Percentiles rank a stretch among this genome's conserved stretches.
Evolutionary conservation across 2,888 invertebrate species (phyloP).

Genomic region (Drosophila differens): DNA sequence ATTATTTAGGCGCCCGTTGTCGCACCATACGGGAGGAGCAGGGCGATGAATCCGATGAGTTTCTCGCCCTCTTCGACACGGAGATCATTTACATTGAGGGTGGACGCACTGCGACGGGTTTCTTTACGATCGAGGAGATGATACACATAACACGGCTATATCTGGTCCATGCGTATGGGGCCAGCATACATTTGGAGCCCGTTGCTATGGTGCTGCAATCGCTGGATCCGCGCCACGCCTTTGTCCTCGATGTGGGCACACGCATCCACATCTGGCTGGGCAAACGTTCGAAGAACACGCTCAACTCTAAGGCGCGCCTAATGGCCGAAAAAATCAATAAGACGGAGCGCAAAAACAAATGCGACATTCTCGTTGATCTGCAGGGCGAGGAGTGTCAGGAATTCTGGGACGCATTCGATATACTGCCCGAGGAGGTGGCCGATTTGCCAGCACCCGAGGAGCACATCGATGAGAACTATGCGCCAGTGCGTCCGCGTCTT

Average conservation of each 20-base stretch:
- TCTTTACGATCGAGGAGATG: conserved; percentile 97
- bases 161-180: conserved; percentile 94
- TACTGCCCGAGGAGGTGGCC: conserved; percentile 80
- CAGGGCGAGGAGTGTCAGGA: conserved; percentile 93
- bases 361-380: conserved; percentile 93
- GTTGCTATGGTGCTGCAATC: conserved; percentile 90
- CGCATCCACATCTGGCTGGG: conserved; percentile 95
- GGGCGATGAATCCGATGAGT: conserved; percentile 97
- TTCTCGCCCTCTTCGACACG: conserved; percentile 95
- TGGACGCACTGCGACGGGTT: conserved; percentile 97
- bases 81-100: conserved; percentile 98
- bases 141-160: conserved; percentile 94
- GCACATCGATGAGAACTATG: conserved; percentile 80
- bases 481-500: conserved; percentile 88
- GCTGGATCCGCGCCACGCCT: conserved; percentile 96
- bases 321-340: conserved; percentile 99
- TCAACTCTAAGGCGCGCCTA: conserved; percentile 91
- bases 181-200: conserved; percentile 95
- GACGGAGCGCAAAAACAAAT: conserved; percentile 97
- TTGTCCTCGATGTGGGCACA: conserved; percentile 94
- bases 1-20: conserved; percentile 96
- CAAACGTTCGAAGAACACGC: conserved; percentile 92
- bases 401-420: conserved; percentile 92
- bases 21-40: conserved; percentile 98
- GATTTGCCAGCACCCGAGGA: conserved; percentile 85